Base-by-base conservation (phyloP, 2,888 invertebrate species). In the Eristalis intricaria region DNA sequence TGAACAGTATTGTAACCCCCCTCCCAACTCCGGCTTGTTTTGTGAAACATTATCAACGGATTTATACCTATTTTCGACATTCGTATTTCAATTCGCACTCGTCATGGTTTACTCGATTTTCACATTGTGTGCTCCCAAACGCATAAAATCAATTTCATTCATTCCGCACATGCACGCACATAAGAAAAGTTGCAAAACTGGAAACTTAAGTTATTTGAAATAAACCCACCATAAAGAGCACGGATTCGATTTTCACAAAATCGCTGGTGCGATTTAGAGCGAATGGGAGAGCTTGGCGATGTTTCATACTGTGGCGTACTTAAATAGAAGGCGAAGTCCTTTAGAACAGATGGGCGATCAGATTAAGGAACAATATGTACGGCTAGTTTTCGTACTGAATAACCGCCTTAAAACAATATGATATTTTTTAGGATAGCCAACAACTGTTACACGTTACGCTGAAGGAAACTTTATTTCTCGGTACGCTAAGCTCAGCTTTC, bases 151-250 rank as follows among this genome's bases (percentile, higher is more conserved):
- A 7, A 35, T 35, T 35, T 35, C 35, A 8, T 77, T 68, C 61
- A 69, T 61, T 63, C n/a, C n/a, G n/a, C n/a, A n/a, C 68, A 68
- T 43, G 50, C 29, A 43, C 15, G 29, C 5, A 26, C 58, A 38
- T n/a, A 50, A n/a, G 66, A 56, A 1, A 61, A 60, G 19, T 38
- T 19, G 15, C 38, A 56, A 38, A 65, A 58, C 7, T 19, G 22
- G 63, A 35, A 75, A 69, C 60, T 64, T 69, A 81, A 75, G 69
- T 69, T 69, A 69, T 63, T 68, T 56, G 63, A 68, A 66, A 66
- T 68, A 79, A 79, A 79, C 71, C 65, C 32, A 63, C 61, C 74
- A 74, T 80, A 40, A 50, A 64, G 43, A 38, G 43, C 71, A 79
- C 38, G 23, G 29, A 73, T 73, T 73, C 56, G 63, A 68, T 70